Conservation (phyloP, 2,113 vertebrate species). For the Vicugna pacos region DNA sequence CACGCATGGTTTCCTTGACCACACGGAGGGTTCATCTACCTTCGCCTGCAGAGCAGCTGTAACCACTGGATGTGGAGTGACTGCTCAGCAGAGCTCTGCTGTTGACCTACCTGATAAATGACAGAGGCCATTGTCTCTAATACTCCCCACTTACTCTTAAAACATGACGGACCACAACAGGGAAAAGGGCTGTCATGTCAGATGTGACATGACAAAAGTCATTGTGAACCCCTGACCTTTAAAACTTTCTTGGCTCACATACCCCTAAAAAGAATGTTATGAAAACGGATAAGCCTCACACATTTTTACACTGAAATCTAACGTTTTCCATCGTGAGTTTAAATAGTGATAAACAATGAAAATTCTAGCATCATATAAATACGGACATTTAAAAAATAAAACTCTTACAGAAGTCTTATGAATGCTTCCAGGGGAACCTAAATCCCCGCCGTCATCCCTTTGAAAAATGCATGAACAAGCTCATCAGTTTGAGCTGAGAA, state of each 20-base stretch:
- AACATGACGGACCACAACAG: constrained; percentile 42
- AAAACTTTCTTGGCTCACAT: neutral
- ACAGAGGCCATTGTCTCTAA: neutral
- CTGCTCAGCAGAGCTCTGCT: neutral
- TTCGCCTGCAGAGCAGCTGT: neutral
- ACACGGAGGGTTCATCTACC: neutral
- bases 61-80: neutral
- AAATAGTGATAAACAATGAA: constrained; percentile 34
- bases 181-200: neutral
- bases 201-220: neutral
- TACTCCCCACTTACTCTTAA: neutral
- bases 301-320: constrained; percentile 12
- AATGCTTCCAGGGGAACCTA: neutral
- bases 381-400: constrained; percentile 37
- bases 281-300: neutral
- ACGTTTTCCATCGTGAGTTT: neutral
- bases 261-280: neutral
- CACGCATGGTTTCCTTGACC: neutral
- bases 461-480: neutral
- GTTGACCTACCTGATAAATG: neutral
- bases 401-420: neutral
- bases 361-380: constrained; percentile 35
- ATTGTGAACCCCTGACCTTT: neutral
- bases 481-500: neutral
- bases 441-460: neutral